Evolutionary conservation across 1,140 invertebrate genomes (phyloP), one percentile per base, ranked within the genome.

Genomic region (Ceratina calcarata): DNA sequence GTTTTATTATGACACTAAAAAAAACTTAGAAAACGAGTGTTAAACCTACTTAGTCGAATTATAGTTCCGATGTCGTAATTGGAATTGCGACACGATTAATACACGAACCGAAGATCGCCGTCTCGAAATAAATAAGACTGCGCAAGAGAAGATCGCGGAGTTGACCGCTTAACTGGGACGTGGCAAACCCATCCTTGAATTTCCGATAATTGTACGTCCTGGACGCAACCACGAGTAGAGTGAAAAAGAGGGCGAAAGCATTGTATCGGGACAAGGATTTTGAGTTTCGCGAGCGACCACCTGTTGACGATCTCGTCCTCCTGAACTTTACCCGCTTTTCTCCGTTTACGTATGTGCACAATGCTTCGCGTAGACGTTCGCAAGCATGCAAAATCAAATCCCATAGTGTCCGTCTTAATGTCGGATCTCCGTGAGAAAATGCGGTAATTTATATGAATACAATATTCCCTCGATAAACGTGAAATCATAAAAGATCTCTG

Each of bases 281-380:
- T 68, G 86, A 78, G 81, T 83, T 77, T 85, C 79, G 73, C 83
- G 76, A 80, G 84, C 83, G 78, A 78, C 88, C 88, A 89, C 88
- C 88, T 89, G 88, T 89, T 89, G 88, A 84, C 71, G 77, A 70
- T 72, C 73, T 51, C 58, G 76, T 72, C 68, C 79, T 58, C 37
- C 53, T 76, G 65, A 86, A 87, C 78, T 87, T 85, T 79, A 75
- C 37, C 10, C 83, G 66, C 78, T 45, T 87, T 85, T 79, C 75
- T 10, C 10, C 83, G 66, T 75, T 45, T 15, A 73, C 49, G 18
- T 32, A 45, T 45, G 6, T 70, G 53, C 27, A 24, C 49, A 10
- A 37, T 57, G 22, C 10, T 10, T 18, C 57, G 15, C 69, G 72
- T 81, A 70, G 77, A 77, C 82, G 72, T 80, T 22, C 32, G 69